Evolutionary conservation across 2,888 invertebrate genomes (phyloP).

Genomic region (Watsonalla cultraria): DNA sequence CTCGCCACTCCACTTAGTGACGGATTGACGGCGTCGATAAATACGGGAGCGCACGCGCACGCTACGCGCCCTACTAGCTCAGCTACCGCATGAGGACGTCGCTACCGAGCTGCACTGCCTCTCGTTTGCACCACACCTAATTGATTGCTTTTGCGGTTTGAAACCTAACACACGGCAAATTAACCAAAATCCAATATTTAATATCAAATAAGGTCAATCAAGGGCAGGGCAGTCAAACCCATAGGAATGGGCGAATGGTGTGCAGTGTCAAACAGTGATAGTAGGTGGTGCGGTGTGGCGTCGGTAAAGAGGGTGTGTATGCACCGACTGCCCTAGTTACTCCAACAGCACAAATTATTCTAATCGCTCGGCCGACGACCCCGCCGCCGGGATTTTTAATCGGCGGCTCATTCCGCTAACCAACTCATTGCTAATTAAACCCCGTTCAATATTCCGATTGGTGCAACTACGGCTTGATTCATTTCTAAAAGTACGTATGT

Average conservation of each 20-base stretch:
- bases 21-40: neutral
- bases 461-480: constrained; percentile 14
- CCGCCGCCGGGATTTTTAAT: constrained; percentile 18
- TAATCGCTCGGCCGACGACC: constrained; percentile 25
- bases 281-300: too few relatives aligned
- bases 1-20: neutral
- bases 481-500: constrained; percentile 17
- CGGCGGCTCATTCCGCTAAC: constrained; percentile 12
- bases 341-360: constrained; percentile 30
- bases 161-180: too few relatives aligned
- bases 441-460: constrained; percentile 11
- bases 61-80: too few relatives aligned
- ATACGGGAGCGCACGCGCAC: neutral
- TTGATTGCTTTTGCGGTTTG: too few relatives aligned
- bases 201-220: too few relatives aligned
- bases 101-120: neutral
- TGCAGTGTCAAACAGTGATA: too few relatives aligned
- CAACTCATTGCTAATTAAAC: constrained; percentile 27
- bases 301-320: neutral
- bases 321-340: constrained; percentile 16
- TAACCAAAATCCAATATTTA: too few relatives aligned
- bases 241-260: too few relatives aligned
- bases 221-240: too few relatives aligned
- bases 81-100: neutral
- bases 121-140: too few relatives aligned